Evolutionary conservation across 2,888 invertebrate species (phyloP), one percentile per base, ranked within the genome.

Genomic region (Glaucopsyche alexis): DNA sequence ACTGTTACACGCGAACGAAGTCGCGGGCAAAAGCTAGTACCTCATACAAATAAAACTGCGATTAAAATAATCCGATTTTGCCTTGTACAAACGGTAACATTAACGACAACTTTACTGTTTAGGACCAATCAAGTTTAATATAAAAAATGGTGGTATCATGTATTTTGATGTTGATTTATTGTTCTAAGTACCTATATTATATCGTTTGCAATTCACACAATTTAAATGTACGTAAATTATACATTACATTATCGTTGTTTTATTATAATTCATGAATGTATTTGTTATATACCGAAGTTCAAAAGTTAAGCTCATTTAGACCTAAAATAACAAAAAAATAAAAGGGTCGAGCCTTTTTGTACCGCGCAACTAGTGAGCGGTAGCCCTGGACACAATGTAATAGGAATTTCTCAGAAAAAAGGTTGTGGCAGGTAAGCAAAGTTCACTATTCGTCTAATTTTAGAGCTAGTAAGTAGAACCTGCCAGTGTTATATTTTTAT

Each of bases 321-420:
- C 38, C 9, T 14, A 29, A 55, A 60, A 72, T 19, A 55, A 55
- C 55, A 19, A 29, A 29, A 29, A 29, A 29, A 29, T 29, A 29
- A 55, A 52, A 11, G 19, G 55, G 16, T 16, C 52, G 19, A 4
- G 8, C 55, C 19, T 19, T 55, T 55, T 19, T 55, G 19, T 55
- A 8, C 16, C 55, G 55, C 19, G 13, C 42, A 42, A 60, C 11
- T 55, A 60, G 60, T 29, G 29, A 38, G 60, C 8, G 42, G 42
- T 60, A 60, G 60, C 13, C 29, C 16, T 47, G 64, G 72, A 29
- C 52, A 72, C 66, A 50, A 66, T 65, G 38, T n/a, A 49, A n/a
- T 29, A 40, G 50, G 66, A 38, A 52, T 55, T 72, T 72, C 72
- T 67, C 52, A 72, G 72, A 72, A 72, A 67, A 67, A 19, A 66